Percentiles rank a stretch among this genome's conserved stretches.
Evolutionary conservation across 2,888 invertebrate genomes (phyloP).

Genomic region (Drosophila anomalata): DNA sequence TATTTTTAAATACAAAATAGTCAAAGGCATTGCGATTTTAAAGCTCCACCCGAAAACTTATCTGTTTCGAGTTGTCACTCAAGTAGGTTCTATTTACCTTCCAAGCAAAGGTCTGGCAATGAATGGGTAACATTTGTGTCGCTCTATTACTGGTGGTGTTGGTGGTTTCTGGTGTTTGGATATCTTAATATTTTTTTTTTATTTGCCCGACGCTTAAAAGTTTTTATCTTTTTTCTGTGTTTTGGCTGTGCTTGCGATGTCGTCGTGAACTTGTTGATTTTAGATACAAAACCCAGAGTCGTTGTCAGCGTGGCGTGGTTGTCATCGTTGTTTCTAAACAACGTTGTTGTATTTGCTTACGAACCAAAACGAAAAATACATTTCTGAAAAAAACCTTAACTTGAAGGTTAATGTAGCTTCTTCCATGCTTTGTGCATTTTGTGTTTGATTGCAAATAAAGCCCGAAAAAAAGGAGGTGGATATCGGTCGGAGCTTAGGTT

Average conservation of each 20-base stretch:
- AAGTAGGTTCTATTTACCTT: conserved; percentile 60
- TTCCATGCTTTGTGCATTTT: conserved; percentile 35
- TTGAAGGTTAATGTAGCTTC: conserved; percentile 76
- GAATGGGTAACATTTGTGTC: conserved; percentile 54
- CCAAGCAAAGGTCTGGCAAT: conserved; percentile 61
- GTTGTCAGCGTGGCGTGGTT: conserved; percentile 14
- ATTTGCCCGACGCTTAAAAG: conserved; percentile 67
- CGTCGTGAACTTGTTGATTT: conserved; percentile 76
- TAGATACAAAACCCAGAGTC: conserved; percentile 65
- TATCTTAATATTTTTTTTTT: conserved; percentile 40
- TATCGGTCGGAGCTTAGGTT: conserved; percentile 12
- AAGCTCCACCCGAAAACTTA: conserved; percentile 23
- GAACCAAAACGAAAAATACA: conserved; percentile 40
- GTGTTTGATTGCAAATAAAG: conserved; percentile 44
- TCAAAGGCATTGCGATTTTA: too few relatives aligned
- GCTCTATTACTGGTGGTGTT: conserved; percentile 19
- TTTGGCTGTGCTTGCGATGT: conserved; percentile 47
- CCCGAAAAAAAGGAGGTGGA: conserved; percentile 29
- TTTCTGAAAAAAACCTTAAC: conserved; percentile 40
- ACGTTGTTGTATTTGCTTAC: conserved; percentile 44
- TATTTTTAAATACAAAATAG: too few relatives aligned
- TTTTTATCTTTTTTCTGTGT: conserved; percentile 64
- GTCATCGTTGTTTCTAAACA: conserved; percentile 14
- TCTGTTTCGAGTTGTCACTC: conserved; percentile 53
- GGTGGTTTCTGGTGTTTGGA: conserved; percentile 18